Evolutionary conservation across 2,888 invertebrate genomes (phyloP), one percentile per base, ranked within the genome.

Genomic region (Drosophila kuntzei): DNA sequence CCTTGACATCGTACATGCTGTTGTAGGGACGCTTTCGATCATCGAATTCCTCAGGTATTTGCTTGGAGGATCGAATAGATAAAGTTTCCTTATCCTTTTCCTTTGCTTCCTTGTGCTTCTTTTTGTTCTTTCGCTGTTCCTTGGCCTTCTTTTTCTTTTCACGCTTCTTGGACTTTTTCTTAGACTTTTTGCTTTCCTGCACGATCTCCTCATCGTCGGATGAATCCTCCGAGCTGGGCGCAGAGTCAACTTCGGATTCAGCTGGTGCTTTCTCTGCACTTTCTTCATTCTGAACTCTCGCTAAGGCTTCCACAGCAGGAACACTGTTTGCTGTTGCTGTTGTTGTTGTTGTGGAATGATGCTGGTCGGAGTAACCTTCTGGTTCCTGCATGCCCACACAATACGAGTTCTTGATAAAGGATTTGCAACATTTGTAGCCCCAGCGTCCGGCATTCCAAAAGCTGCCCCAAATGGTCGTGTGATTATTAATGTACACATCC

Each of bases 381-480:
- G 75, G 83, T 18, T 84, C 88, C 54, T 81, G 90, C 76, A 79
- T 86, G 67, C 71, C 90, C 20, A 91, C 88, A 50, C 91, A 92
- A 54, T 92, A 92, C 0, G 92, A 92, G 59, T 91, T 91, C 64
- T 91, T 90, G 43, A 99, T 95, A 71, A 96, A 95, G 0, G 98
- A 97, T 90, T 98, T 96, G 92, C 99, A 99, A 90, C 99, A 99
- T 89, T 96, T 96, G 93, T 95, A 99, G 0, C 99, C 99, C 99
- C 99, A 99, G 68, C 95, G 94, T 0, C 98, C 98, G 53, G 95
- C 95, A 80, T 94, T 94, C 99, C 99, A 99, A 92, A 94, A 98
- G 0, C 99, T 99, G 3, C 99, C 99, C 97, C 97, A 99, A 6
- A 99, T 96, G 0, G 96, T 95, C 0, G 96, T 97, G 92, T 99